Base-by-base conservation (phyloP, 92 coral and sea anemone genomes). In the Siderastrea radians region DNA sequence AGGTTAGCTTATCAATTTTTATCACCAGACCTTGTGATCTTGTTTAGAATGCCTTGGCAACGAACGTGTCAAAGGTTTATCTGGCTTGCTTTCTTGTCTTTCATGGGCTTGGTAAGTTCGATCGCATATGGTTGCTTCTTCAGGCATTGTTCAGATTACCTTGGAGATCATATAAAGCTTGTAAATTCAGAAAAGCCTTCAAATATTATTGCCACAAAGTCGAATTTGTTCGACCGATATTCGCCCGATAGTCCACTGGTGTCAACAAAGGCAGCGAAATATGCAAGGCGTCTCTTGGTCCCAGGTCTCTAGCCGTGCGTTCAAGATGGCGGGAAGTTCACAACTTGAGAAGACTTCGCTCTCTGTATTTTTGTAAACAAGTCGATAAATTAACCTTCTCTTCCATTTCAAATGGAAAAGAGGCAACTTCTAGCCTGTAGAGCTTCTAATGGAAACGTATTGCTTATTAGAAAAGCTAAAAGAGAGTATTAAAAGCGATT, bases 21-120 rank as follows among this genome's bases (percentile, higher is more conserved):
- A 26, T 26, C 38, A 26, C 38, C 38, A 0, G 0, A 91, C 98
- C 96, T 93, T 85, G 48, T 87, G 52, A 11, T 93, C 96, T 6
- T 88, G 87, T 5, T 74, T 82, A 3, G 84, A 49, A 77, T 95
- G 94, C 63, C 98, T 93, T 90, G 96, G 98, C 68, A 95, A 95
- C 94, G 94, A 49, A 38, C 75, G 53, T 46, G 49, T 85, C 9
- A 75, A 78, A 0, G 88, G 80, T 86, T 93, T 88, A 8, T 95
- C 92, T 6, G 93, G 94, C 61, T 89, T 74, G 43, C 75, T 92
- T 79, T 88, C 79, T 67, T 95, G 89, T 64, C 98, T 81, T 49
- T 93, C 96, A 38, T 93, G 86, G 7, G 93, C 93, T n/a, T 96
- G 93, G 52, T 75, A 75, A 67, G 92, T 86, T 7, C 98, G 96